Base-by-base conservation (phyloP, 2,888 invertebrate genomes). In the Cerceris ruficornis region DNA sequence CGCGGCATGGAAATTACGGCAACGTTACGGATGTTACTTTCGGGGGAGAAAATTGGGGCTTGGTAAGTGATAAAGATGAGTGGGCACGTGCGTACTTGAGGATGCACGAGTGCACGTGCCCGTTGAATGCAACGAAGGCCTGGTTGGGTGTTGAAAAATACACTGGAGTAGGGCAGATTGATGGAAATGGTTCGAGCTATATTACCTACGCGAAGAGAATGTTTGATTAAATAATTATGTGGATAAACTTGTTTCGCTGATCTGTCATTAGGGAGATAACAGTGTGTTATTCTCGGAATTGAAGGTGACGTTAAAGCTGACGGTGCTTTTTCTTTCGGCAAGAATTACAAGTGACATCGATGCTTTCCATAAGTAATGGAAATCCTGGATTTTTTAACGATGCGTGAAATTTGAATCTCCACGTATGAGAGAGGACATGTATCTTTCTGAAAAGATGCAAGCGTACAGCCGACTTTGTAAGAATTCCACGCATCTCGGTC, bases 401-500 rank as follows among this genome's bases (percentile, higher is more conserved):
- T 6, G 46, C 46, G 46, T 46, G 9, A 46, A n/a, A 50, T 50
- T 11, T n/a, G n/a, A n/a, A n/a, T 50, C 50, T n/a, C 5, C 55
- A 55, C 14, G 14, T 28, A 28, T 42, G 57, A 60, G n/a, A 28
- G 46, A 46, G 39, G 42, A 17, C 13, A 17, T 28, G 49, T 46
- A 15, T 60, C 14, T 64, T 70, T 42, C 6, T 13, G 58, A 58
- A 72, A 57, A 39, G 61, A 55, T 50, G 59, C 41, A 41, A 17
- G 49, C 43, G 55, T n/a, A 57, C n/a, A 58, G 43, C 28, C 81
- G 72, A 69, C 72, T 83, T 71, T 73, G 60, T 60, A 71, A 76
- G 76, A 75, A 81, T 83, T 85, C 73, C 75, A 69, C 52, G 75
- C 72, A 70, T 41, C 62, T 77, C 81, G 65, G 58, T 50, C 61